Percentiles rank a stretch among this genome's conserved stretches.
These are phyloP conservation scores for Drosophila bocki DNA, from an alignment of 1,140 invertebrate species.

Conservation along the genomic window DNA sequence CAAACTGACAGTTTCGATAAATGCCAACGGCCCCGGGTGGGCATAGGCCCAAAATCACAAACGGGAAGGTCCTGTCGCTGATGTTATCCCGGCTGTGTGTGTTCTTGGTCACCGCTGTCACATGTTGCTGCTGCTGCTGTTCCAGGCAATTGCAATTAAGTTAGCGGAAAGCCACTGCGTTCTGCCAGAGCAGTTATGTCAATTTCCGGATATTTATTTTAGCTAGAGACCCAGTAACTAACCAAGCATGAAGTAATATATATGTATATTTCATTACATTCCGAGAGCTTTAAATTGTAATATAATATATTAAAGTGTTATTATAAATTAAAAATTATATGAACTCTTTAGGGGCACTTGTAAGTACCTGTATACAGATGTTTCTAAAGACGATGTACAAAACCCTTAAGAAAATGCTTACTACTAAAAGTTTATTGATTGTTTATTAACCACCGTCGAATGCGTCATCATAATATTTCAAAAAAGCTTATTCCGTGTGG, in stretches of 20 bases:
- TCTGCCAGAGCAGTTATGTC: conserved; percentile 58
- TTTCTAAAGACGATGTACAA: no score
- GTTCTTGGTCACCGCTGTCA: conserved; percentile 16
- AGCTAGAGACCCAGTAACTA: not conserved
- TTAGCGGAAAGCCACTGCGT: conserved; percentile 40
- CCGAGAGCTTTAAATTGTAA: not conserved
- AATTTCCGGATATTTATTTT: conserved; percentile 1
- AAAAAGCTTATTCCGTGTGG: not conserved
- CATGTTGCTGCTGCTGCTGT: conserved; percentile 11
- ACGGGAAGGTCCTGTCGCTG: conserved; percentile 21
- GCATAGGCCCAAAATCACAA: conserved; percentile 11
- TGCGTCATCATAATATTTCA: not conserved
- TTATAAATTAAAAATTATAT: not conserved
- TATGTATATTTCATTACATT: not conserved
- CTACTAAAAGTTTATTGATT: no score
- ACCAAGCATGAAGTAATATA: not conserved
- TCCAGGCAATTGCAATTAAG: conserved; percentile 70
- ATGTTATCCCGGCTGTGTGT: conserved; percentile 38
- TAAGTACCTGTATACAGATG: no score
- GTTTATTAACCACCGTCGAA: not conserved
- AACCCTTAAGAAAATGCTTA: not conserved
- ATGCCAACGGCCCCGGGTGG: conserved; percentile 44
- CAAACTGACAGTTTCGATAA: conserved; percentile 68
- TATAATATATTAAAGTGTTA: no score
- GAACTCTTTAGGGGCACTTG: no score